Conservation (phyloP, 2,888 invertebrate species). For the Phyllotreta striolata region DNA sequence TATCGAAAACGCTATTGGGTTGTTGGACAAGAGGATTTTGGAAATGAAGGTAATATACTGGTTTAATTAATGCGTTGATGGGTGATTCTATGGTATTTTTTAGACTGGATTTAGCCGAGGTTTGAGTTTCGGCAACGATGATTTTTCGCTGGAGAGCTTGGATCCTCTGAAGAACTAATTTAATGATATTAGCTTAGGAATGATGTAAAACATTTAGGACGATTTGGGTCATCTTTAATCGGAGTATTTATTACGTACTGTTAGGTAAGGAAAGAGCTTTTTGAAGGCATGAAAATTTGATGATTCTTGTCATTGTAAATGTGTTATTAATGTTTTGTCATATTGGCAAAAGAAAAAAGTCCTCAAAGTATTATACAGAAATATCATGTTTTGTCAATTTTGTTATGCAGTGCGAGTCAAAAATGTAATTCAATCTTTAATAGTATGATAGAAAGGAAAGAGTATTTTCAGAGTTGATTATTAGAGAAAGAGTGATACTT, state of each 20-base stretch:
- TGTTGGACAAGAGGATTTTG: conserved; percentile 80
- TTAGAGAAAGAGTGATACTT: no score
- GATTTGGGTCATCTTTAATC: conserved; percentile 22
- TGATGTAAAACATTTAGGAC: conserved; percentile 25
- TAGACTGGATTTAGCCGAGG: conserved; percentile 92
- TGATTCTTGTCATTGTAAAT: conserved; percentile 21
- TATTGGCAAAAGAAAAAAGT: conserved; percentile 46
- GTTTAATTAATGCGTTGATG: neutral
- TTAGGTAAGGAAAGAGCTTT: neutral
- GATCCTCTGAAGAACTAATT: conserved; percentile 84
- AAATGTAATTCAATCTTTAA: no score
- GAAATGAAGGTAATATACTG: conserved; percentile 80
- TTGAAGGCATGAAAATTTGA: neutral
- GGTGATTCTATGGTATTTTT: conserved; percentile 50
- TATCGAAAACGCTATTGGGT: conserved; percentile 77
- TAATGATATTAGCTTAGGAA: conserved; percentile 30
- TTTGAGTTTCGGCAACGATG: conserved; percentile 87
- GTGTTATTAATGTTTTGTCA: conserved; percentile 45
- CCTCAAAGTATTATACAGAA: conserved; percentile 37
- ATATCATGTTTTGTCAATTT: conserved; percentile 26
- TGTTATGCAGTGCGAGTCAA: conserved; percentile 9
- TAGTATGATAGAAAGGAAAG: no score
- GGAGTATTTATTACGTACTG: conserved; percentile 19
- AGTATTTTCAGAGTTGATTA: no score
- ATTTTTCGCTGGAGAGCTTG: conserved; percentile 92